A percentile compares a stretch with the other conserved stretches of the same genome.
Evolutionary conservation across 2,888 invertebrate species (phyloP).

Genomic region (Temnothorax unifasciatus): DNA sequence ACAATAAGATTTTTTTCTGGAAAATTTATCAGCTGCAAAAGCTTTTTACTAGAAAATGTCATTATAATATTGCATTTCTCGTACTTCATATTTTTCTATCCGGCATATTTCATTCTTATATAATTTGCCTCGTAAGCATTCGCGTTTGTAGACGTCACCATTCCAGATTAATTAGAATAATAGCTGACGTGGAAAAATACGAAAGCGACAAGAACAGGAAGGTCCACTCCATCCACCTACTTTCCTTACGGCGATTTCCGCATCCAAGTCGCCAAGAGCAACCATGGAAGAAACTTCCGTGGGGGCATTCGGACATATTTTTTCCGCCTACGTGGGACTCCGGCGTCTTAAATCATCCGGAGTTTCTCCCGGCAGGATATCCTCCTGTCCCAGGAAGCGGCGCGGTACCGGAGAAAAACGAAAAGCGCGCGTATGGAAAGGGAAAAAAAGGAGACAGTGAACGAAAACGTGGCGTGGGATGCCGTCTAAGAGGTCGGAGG

Average conservation of each 20-base stretch:
- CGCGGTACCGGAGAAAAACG: slow-evolving; percentile 33
- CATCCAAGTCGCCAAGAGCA: slow-evolving; percentile 19
- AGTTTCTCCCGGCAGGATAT: slow-evolving; percentile 60
- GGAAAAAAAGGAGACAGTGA: background rate
- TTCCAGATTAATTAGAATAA: slow-evolving; percentile 16
- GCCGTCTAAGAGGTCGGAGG: slow-evolving; percentile 39
- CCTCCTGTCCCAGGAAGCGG: slow-evolving; percentile 54
- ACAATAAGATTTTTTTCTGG: background rate
- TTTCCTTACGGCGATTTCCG: slow-evolving; percentile 18
- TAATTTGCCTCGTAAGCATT: background rate
- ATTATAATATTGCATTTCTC: background rate
- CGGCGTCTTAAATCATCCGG: slow-evolving; percentile 69
- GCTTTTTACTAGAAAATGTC: background rate
- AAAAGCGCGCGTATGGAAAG: background rate
- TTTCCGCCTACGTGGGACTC: slow-evolving; percentile 57
- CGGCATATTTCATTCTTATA: background rate
- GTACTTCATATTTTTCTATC: background rate
- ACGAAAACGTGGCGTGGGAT: slow-evolving; percentile 19
- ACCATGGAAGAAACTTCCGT: slow-evolving; percentile 46
- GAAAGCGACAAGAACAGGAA: slow-evolving; percentile 39
- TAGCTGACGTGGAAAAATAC: slow-evolving; percentile 25
- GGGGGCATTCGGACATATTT: slow-evolving; percentile 62
- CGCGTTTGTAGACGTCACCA: background rate
- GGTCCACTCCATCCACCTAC: slow-evolving; percentile 31
- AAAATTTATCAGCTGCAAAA: background rate